phyloP scores from a whole-genome alignment of 1,140 invertebrate species.

The Akabosia matsudoensis region DNA sequence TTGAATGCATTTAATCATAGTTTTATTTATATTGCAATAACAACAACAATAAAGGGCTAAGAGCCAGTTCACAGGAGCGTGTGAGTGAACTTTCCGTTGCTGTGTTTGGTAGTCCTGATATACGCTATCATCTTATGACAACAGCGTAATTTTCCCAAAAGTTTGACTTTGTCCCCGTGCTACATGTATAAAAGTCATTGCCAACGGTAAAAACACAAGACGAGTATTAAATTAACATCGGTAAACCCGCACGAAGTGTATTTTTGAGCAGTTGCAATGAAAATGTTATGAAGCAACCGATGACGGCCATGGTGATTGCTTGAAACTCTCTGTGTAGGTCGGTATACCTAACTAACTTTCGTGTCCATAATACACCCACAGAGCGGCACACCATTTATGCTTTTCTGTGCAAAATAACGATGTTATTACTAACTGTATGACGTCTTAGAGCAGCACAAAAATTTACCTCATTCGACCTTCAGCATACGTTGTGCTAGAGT shows the following conservation, averaged over 20 bases:
- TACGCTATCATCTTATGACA: neutral
- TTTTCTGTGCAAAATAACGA: too few species aligned
- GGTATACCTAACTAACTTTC: too few species aligned
- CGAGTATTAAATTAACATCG: too few species aligned
- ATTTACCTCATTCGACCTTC: slow-evolving; percentile 20
- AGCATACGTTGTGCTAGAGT: neutral
- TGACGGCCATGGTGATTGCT: too few species aligned
- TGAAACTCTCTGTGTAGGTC: too few species aligned
- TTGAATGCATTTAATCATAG: neutral
- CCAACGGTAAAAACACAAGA: slow-evolving; percentile 12
- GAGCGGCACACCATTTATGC: too few species aligned
- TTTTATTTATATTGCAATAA: slow-evolving; percentile 10
- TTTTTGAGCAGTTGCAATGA: too few species aligned
- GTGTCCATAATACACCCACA: too few species aligned
- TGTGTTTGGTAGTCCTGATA: neutral
- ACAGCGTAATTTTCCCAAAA: slow-evolving; percentile 17
- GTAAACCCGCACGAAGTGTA: too few species aligned
- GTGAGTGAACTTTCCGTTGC: slow-evolving; percentile 20
- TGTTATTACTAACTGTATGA: too few species aligned
- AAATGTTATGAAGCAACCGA: too few species aligned
- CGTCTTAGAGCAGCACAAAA: slow-evolving; percentile 5
- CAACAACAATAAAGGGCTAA: neutral
- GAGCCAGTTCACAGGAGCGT: neutral
- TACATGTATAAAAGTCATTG: slow-evolving; percentile 20
- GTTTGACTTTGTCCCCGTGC: slow-evolving; percentile 22